Evolutionary conservation across 1,140 invertebrate species (phyloP).

Genomic region (Oedothorax gibbosus): DNA sequence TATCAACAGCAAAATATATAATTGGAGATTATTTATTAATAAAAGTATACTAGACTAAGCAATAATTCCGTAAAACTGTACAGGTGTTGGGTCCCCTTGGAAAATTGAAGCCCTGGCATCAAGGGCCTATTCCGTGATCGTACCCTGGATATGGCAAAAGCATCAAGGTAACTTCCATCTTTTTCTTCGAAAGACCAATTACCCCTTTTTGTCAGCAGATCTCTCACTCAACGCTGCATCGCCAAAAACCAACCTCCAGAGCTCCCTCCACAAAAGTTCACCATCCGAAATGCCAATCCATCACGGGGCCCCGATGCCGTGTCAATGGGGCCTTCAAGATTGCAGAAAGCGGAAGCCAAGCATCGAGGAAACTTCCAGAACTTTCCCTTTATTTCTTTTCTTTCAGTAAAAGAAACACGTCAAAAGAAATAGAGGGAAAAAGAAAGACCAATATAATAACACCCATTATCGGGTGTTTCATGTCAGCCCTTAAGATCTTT

Average conservation of each 20-base stretch:
- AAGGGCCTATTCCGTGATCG: too few species aligned
- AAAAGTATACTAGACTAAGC: too few species aligned
- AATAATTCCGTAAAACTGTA: too few species aligned
- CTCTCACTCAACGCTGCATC: neutral
- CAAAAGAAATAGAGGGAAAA: constrained; percentile 5
- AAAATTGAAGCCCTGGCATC: too few species aligned
- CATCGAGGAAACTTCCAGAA: constrained; percentile 19
- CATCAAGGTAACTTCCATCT: neutral
- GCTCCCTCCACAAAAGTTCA: neutral
- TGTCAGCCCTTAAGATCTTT: constrained; percentile 30
- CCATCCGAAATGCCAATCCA: constrained; percentile 40
- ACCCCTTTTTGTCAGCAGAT: neutral
- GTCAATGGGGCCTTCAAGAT: constrained; percentile 42
- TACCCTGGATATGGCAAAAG: neutral
- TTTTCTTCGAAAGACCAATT: neutral
- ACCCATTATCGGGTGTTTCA: constrained; percentile 43
- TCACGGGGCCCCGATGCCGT: constrained; percentile 39
- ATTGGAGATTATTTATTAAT: too few species aligned
- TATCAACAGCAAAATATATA: too few species aligned
- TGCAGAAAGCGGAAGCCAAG: constrained; percentile 31
- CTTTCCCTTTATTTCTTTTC: constrained; percentile 22
- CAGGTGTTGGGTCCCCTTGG: too few species aligned
- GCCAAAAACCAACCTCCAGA: neutral
- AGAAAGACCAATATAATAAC: constrained; percentile 28
- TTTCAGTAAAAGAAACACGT: neutral